Base-by-base conservation (phyloP, 1,140 invertebrate species). In the Goniozus legneri region DNA sequence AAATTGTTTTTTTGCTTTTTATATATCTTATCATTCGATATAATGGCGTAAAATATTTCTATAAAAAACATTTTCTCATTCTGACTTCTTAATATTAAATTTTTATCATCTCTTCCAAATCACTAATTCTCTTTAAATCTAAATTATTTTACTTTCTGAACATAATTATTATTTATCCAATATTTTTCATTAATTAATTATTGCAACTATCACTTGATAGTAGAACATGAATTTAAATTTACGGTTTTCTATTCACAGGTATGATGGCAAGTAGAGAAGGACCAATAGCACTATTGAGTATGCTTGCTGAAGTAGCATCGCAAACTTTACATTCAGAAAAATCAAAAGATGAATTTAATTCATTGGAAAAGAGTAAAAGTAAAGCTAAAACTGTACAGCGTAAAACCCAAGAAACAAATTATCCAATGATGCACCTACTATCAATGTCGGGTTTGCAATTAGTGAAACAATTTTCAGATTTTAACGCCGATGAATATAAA, bases 401-500 rank as follows among this genome's bases (percentile, higher is more conserved):
- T 8, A 70, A 69, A 27, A 16, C 39, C 21, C 50, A 66, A n/a
- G 71, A 75, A 37, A 65, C 71, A 7, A 39, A 52, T 6, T 69
- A 78, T 19, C 73, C 51, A 30, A 51, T 82, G 24, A 61, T 72
- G 2, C 79, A 82, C 49, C 70, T 82, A 15, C 56, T 74, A 10
- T 63, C 67, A 2, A 70, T 83, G 58, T 76, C 80, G 27, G 73
- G 76, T 22, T 79, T 77, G 10, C 74, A 78, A 37, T 58, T 83
- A 15, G 56, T 84, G 8, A 80, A 79, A 47, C 75, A 79, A n/a
- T 84, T 83, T 59, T 69, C 80, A 30, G 71, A 80, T 41, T 72
- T 79, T 44, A 75, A 69, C 43, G 74, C 76, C 18, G 80, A 84
- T 58, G 81, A 83, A 64, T 70, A 82, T 32, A 77, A 77, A 44